Percentiles rank a stretch among this genome's conserved stretches.
phyloP scores from a whole-genome alignment of 2,888 invertebrate genomes.

The Zaprionus obscuricornis region DNA sequence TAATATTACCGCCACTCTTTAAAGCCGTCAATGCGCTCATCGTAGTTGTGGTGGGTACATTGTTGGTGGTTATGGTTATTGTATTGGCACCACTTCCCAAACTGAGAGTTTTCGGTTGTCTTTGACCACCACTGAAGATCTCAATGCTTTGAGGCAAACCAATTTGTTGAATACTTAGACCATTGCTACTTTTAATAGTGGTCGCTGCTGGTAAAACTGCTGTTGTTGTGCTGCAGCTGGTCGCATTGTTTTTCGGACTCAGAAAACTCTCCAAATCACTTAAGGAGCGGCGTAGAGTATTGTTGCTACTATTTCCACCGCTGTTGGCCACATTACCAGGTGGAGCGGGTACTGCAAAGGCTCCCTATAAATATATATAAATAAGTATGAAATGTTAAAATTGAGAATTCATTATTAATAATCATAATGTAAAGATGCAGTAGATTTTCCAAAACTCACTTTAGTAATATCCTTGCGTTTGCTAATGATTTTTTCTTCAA shows the following conservation, averaged over 20 bases:
- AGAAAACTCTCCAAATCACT: conserved; percentile 83
- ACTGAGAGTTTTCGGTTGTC: conserved; percentile 75
- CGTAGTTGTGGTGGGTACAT: conserved; percentile 67
- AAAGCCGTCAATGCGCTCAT: conserved; percentile 68
- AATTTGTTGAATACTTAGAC: conserved; percentile 77
- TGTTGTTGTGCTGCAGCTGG: conserved; percentile 70
- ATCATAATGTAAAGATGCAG: neutral
- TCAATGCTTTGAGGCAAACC: conserved; percentile 80
- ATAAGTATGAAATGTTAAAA: neutral
- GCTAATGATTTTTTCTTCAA: conserved; percentile 96
- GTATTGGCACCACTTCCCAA: conserved; percentile 75
- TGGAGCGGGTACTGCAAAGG: conserved; percentile 83
- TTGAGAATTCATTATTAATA: neutral
- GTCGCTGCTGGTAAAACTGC: conserved; percentile 73
- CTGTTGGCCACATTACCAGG: conserved; percentile 70
- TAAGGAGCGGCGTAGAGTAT: conserved; percentile 79
- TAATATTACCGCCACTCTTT: conserved; percentile 63
- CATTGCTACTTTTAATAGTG: conserved; percentile 68
- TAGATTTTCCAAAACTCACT: conserved; percentile 56
- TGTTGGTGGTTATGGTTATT: conserved; percentile 73
- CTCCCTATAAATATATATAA: conserved; percentile 69
- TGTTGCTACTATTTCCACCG: conserved; percentile 50
- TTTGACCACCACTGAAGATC: conserved; percentile 70
- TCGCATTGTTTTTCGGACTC: conserved; percentile 73
- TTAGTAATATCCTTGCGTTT: conserved; percentile 86